Evolutionary conservation across 2,888 invertebrate genomes (phyloP), one percentile per base, ranked within the genome.

Genomic region (Lepidonotus clava): DNA sequence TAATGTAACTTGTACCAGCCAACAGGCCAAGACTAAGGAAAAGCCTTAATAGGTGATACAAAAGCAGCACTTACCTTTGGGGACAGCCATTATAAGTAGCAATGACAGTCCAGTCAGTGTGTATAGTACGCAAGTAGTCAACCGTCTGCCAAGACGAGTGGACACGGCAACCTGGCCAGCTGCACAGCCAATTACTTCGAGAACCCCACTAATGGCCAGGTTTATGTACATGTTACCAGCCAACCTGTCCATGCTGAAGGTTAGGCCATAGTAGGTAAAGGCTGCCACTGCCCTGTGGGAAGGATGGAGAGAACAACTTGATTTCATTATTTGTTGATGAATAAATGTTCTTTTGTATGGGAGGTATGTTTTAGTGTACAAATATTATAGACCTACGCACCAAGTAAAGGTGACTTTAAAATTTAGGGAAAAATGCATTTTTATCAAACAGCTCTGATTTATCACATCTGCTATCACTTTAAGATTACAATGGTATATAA

Each of bases 211-310:
- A n/a, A 76, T 24, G n/a, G 28, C 34, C 8, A 76, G 21, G 41
- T 76, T 76, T 21, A 76, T 1, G 41, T 76, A 76, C 1, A 76
- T 38, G 40, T 28, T 41, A 1, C 76, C 76, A 21, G 41, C 76
- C 8, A 76, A 38, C 38, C 38, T 28, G 21, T 34, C 40, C 76
- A 76, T 18, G 24, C 24, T 76, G 40, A 76, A 41, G 36, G 40
- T 76, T 11, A 76, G n/a, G 18, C 76, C 76, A 38, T 76, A 76
- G 76, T 76, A 76, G 76, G 76, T 76, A 38, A 28, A 76, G 8
- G 76, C 38, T 18, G 76, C 76, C 76, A 76, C 76, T 36, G 38
- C 5, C 76, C 76, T 76, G 76, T 36, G 18, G 24, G 24, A 66
- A n/a, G 32, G 66, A 24, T 6, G 66, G 32, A 66, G 66, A n/a